Evolutionary conservation across 2,113 vertebrate species (phyloP), one percentile per base, ranked within the genome.

Genomic region (Limanda limanda): DNA sequence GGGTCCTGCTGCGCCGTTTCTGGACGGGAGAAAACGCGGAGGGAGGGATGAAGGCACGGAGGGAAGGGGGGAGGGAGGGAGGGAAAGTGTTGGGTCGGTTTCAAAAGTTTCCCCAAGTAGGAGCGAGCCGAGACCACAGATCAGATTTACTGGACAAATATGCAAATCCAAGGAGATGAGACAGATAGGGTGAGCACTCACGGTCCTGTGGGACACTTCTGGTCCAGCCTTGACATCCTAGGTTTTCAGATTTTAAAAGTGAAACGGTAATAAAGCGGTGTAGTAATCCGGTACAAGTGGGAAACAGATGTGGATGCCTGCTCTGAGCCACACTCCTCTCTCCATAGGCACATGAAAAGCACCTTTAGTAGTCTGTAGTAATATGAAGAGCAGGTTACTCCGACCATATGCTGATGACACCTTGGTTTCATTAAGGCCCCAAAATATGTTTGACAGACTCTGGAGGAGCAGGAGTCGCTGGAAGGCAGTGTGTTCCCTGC

Each of bases 1-100:
- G 81, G 25, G 62, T 84, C 92, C 91, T 83, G 91, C 89, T 89
- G 91, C 17, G 91, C 83, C 71, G 83, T 60, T 84, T 86, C 71
- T 90, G 86, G 79, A 84, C 76, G 66, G 71, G 47, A 61, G 64
- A 79, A 79, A 80, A 62, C 35, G 66, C 82, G 68, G 81, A 79
- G 84, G 20, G 52, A 20, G 52, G 47, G 47, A 20, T 15, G 47
- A 20, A 11, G 23, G 24, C 14, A 25, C 47, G 23, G 24, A 12
- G 56, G 15, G 56, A 12, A 51, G 47, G 14, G 82, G 57, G 67
- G 80, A 80, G 84, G n/a, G 37, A 42, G 37, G 31, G 59, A 40
- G 59, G 35, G 21, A 23, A 65, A 63, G 60, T 59, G 78, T 55
- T 82, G 88, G 85, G 86, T 64, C 59, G 79, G 66, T 84, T 79